Evolutionary conservation across 2,113 vertebrate genomes (phyloP), one percentile per base, ranked within the genome.

Genomic region (Hirundichthys speculiger): DNA sequence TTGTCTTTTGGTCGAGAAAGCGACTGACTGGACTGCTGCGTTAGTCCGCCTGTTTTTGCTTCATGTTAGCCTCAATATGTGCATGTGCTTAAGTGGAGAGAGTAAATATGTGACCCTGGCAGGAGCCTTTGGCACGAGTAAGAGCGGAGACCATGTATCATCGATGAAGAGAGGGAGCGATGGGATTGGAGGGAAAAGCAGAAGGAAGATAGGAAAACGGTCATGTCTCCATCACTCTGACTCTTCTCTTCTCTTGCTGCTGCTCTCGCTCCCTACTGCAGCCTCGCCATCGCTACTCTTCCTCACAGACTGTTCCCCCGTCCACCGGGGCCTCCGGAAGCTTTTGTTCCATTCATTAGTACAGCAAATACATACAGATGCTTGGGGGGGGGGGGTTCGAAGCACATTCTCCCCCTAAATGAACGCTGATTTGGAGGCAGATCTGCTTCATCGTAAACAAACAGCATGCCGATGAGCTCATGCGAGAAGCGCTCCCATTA

Each of bases 311-410:
- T 14, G 13, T 3, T 4, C 45, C 39, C 48, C 65, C n/a, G 57
- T 52, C 30, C 40, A 24, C 47, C 19, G 27, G n/a, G 72, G 79
- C 80, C 80, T 79, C 83, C 62, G 48, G 75, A 89, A 86, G 82
- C 81, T 73, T 86, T 85, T 86, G 86, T 85, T 83, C 82, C 79
- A 40, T 88, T 87, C 83, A 86, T 89, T 86, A 87, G 78, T 81
- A 69, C 79, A 84, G 83, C 80, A 87, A 90, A 89, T 83, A 77
- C 82, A 84, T 88, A 81, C 83, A 87, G 83, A 87, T 86, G 83
- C 80, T 83, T 40, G 3, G 77, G 84, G 55, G 70, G 43, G 79
- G 69, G 73, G 72, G 57, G 77, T 83, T 81, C 55, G 48, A 69
- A 74, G 65, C 73, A 56, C 66, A 84, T 47, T 38, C 66, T 1